A percentile compares a stretch with the other conserved stretches of the same genome.
phyloP scores from a whole-genome alignment of 2,113 vertebrate genomes.

The Centropristis striata region DNA sequence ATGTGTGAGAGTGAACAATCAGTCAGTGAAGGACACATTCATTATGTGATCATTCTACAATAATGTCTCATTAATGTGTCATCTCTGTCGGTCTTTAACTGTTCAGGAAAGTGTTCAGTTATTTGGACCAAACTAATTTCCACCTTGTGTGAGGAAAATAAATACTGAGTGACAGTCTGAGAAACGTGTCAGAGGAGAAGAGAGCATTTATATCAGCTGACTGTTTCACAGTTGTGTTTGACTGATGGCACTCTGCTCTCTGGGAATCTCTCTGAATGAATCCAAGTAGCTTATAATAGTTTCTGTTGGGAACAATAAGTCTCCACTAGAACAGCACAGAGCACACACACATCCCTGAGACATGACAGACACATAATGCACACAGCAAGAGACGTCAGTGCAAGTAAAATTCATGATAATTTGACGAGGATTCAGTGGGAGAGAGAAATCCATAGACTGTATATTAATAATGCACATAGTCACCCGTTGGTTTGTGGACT shows the following conservation, averaged over 20 bases:
- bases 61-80: not conserved
- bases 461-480: no score
- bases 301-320: slow-evolving; percentile 20
- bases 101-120: no score
- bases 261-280: no score
- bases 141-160: no score
- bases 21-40: slow-evolving; percentile 9
- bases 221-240: slow-evolving; percentile 6
- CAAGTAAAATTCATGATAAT: not conserved
- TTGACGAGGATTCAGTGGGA: not conserved
- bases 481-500: no score
- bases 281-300: no score
- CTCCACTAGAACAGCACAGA: not conserved
- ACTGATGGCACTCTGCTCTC: slow-evolving; percentile 28
- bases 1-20: not conserved
- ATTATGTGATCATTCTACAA: slow-evolving; percentile 8
- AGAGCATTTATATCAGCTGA: slow-evolving; percentile 10
- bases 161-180: no score
- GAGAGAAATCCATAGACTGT: no score
- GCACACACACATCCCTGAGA: slow-evolving; percentile 8
- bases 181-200: slow-evolving; percentile 4
- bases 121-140: no score
- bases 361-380: slow-evolving; percentile 16
- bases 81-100: not conserved
- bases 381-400: not conserved